Conservation (phyloP, 2,113 vertebrate species). For the Emberiza fucata region DNA sequence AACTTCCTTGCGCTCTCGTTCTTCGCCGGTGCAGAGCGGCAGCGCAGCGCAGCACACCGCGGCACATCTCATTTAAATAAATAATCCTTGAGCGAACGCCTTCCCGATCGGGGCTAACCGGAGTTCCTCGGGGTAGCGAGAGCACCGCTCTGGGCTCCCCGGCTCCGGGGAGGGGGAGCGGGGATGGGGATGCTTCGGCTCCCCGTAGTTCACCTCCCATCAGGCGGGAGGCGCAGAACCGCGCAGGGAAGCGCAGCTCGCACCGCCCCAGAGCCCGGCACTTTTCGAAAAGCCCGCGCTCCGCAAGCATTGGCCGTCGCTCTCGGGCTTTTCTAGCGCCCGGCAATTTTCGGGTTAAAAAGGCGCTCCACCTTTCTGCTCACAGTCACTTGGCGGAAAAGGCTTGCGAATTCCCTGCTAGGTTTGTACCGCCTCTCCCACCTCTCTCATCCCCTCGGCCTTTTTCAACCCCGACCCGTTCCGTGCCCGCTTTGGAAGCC, state of each 20-base stretch:
- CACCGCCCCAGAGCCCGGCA: fast-evolving
- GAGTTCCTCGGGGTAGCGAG: fast-evolving
- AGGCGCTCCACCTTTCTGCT: fast-evolving
- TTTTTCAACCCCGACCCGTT: fast-evolving
- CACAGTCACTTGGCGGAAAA: background rate
- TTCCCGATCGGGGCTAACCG: fast-evolving
- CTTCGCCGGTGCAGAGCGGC: fast-evolving
- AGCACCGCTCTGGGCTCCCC: fast-evolving
- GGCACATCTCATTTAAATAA: fast-evolving
- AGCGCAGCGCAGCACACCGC: fast-evolving
- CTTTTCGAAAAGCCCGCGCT: conserved; percentile 20
- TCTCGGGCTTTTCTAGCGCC: fast-evolving
- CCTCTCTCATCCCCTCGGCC: fast-evolving
- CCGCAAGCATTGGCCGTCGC: background rate
- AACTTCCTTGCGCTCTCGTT: fast-evolving
- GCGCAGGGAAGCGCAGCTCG: background rate
- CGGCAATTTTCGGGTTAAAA: background rate
- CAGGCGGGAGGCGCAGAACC: fast-evolving
- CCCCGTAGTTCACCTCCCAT: fast-evolving
- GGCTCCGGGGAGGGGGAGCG: fast-evolving
- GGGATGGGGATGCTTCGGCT: fast-evolving
- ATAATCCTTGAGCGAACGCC: fast-evolving
- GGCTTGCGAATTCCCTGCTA: background rate
- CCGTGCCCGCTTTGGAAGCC: too few species aligned
- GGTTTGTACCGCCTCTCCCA: too few species aligned